phyloP scores from a whole-genome alignment of 2,888 invertebrate genomes.

The Amblyjoppa proteus region DNA sequence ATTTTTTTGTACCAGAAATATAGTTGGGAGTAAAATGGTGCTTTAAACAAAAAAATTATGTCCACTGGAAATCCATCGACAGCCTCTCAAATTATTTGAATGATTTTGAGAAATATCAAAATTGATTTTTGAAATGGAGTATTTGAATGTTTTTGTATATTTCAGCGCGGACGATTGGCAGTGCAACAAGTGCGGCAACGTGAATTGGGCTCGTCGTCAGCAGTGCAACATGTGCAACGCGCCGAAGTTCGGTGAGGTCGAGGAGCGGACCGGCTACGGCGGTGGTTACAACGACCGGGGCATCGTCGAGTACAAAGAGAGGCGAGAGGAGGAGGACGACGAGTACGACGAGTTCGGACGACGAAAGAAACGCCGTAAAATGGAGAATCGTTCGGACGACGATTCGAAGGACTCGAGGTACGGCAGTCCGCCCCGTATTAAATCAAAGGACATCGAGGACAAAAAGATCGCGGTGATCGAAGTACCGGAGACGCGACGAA shows the following conservation, averaged over 20 bases:
- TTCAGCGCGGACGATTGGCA: constrained; percentile 99
- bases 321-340: constrained; percentile 94
- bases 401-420: constrained; percentile 82
- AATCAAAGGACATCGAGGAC: constrained; percentile 77
- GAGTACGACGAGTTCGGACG: constrained; percentile 97
- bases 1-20: no score
- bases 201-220: constrained; percentile 98
- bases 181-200: constrained; percentile 99
- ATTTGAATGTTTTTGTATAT: neutral
- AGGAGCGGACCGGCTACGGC: constrained; percentile 93
- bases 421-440: constrained; percentile 78
- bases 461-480: constrained; percentile 69
- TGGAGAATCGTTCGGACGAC: constrained; percentile 85
- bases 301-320: constrained; percentile 96
- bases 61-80: no score
- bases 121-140: neutral
- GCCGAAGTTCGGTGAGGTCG: constrained; percentile 97
- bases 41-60: no score
- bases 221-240: constrained; percentile 99
- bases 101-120: neutral
- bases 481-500: constrained; percentile 69
- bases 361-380: constrained; percentile 87
- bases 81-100: no score
- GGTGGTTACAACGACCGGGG: constrained; percentile 98
- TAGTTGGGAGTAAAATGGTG: no score